Evolutionary conservation across 2,797 vertebrate genomes (phyloP).

Genomic region (Sparidentex hasta): DNA sequence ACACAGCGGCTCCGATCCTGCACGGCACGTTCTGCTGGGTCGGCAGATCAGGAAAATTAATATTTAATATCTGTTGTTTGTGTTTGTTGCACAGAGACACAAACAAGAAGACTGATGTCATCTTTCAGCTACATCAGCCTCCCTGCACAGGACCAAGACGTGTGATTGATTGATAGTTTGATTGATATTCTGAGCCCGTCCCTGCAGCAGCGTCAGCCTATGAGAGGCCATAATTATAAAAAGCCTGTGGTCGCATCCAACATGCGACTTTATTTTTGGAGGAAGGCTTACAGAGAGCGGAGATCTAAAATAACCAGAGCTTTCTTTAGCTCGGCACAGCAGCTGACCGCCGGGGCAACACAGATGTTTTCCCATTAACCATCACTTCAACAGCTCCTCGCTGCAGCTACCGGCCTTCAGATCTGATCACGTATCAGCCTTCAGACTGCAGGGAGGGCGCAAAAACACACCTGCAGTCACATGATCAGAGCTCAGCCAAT

Average conservation of each 20-base stretch:
- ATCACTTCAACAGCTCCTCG: conserved; percentile 25
- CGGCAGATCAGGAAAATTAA: no score
- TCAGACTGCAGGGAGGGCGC: no score
- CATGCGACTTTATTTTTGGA: conserved; percentile 52
- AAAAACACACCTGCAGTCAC: no score
- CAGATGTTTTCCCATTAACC: conserved; percentile 52
- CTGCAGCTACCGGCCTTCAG: conserved; percentile 4
- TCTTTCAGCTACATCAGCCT: no score
- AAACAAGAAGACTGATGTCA: no score
- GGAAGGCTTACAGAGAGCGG: conserved; percentile 1
- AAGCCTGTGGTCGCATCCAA: conserved; percentile 29
- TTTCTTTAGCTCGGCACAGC: conserved; percentile 48
- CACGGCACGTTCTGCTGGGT: no score
- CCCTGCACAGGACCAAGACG: neutral
- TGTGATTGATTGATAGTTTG: neutral
- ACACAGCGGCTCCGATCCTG: no score
- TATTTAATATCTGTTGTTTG: no score
- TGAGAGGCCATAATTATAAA: conserved; percentile 9
- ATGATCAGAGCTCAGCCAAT: no score
- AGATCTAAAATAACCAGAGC: conserved; percentile 51
- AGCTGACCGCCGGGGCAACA: conserved; percentile 24
- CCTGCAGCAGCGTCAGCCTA: neutral
- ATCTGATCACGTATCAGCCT: neutral
- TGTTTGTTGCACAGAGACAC: no score
- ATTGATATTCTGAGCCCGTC: neutral